Evolutionary conservation across 2,797 vertebrate genomes (phyloP).

Genomic region (Enteromius trimaculatus): DNA sequence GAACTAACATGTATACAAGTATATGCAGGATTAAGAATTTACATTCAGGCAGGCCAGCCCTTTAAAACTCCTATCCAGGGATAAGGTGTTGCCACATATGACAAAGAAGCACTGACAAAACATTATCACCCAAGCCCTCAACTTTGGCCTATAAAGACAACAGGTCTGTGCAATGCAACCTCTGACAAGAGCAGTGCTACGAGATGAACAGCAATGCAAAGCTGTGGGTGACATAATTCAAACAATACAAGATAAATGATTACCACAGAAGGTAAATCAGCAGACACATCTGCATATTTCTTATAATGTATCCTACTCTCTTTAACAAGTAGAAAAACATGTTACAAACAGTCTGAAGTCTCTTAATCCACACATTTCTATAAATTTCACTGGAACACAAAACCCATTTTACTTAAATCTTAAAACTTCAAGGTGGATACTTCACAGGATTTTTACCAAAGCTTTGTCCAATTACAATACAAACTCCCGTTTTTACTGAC

Average conservation of each 20-base stretch:
- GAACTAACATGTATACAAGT: not conserved
- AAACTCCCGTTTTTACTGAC: not conserved
- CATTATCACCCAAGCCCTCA: slow-evolving; percentile 3
- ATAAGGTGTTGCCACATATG: slow-evolving; percentile 17
- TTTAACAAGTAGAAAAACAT: not conserved
- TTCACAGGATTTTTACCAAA: not conserved
- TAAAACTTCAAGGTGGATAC: not conserved
- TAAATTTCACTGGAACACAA: not conserved
- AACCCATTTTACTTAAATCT: not conserved
- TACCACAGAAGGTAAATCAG: not conserved
- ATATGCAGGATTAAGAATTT: not conserved
- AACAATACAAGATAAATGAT: not conserved
- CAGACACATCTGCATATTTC: not conserved
- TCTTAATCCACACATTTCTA: not conserved
- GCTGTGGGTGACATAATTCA: not conserved
- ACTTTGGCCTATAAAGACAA: slow-evolving; percentile 15
- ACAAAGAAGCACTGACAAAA: slow-evolving; percentile 3
- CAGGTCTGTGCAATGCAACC: not conserved
- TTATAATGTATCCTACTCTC: not conserved
- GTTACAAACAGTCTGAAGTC: not conserved
- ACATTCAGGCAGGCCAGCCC: not conserved
- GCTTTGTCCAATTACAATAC: not conserved
- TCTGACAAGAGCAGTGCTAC: not conserved
- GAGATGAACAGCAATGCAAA: slow-evolving; percentile 7
- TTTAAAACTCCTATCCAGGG: not conserved